Conservation (phyloP, 2,797 vertebrate genomes). For the Neostethus bicornis region DNA sequence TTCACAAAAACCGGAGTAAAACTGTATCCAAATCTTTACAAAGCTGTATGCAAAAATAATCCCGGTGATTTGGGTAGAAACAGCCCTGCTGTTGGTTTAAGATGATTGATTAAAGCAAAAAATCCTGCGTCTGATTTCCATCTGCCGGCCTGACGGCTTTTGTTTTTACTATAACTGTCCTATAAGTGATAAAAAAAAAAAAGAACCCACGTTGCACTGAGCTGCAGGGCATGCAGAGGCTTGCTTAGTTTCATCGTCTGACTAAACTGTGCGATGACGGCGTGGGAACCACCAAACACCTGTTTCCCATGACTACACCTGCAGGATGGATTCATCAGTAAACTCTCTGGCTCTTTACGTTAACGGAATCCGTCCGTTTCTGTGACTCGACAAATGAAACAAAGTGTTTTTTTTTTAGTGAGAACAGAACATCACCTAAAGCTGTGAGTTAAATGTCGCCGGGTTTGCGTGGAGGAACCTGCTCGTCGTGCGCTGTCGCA, state of each 20-base stretch:
- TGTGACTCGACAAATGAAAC: neutral
- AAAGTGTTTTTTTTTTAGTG: constrained; percentile 22
- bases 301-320: constrained; percentile 94
- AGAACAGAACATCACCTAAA: constrained; percentile 67
- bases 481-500: constrained; percentile 82
- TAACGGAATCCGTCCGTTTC: neutral
- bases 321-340: constrained; percentile 77
- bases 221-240: constrained; percentile 86
- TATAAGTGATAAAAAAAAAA: too few relatives aligned
- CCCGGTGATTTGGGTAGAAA: constrained; percentile 42
- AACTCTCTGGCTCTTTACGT: constrained; percentile 42
- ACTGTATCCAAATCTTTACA: constrained; percentile 32
- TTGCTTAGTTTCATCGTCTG: constrained; percentile 70
- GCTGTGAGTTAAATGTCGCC: constrained; percentile 59
- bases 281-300: constrained; percentile 93
- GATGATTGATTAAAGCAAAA: constrained; percentile 20
- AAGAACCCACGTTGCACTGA: constrained; percentile 61
- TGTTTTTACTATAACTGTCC: constrained; percentile 4
- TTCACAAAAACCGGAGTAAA: constrained; percentile 32
- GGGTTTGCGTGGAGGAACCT: constrained; percentile 71
- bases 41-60: constrained; percentile 56
- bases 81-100: constrained; percentile 8
- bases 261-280: constrained; percentile 83
- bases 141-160: neutral
- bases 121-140: constrained; percentile 6